These are phyloP conservation scores for Acanthosepion esculentum DNA, from an alignment of 2,888 invertebrate genomes.

Conservation along the genomic window DNA sequence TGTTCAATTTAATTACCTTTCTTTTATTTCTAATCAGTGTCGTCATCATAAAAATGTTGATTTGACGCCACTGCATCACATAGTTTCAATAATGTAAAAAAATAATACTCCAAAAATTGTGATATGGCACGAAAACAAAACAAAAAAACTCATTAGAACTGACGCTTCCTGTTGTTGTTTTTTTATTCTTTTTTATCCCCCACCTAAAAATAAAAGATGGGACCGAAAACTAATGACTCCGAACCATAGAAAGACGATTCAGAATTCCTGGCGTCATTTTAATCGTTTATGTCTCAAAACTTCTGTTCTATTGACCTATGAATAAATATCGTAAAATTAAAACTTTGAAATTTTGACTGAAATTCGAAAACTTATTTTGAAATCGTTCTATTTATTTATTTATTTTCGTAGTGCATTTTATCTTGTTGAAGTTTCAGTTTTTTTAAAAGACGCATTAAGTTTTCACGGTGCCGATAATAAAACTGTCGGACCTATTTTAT, in stretches of 20 bases:
- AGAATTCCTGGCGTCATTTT: neutral
- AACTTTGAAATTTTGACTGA: neutral
- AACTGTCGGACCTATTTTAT: neutral
- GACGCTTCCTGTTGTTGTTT: too few species aligned
- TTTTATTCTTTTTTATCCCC: too few species aligned
- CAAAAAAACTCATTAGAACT: too few species aligned
- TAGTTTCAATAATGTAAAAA: too few species aligned
- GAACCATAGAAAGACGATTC: neutral
- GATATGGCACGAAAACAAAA: too few species aligned
- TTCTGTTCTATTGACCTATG: neutral
- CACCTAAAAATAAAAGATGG: too few species aligned
- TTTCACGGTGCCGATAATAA: neutral
- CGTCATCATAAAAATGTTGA: too few species aligned
- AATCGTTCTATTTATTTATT: neutral
- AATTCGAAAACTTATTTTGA: neutral
- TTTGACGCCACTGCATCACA: too few species aligned
- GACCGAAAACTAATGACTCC: neutral
- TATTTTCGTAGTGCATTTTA: neutral
- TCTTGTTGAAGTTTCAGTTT: neutral
- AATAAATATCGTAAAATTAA: neutral
- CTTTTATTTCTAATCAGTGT: too few species aligned
- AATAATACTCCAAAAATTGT: too few species aligned
- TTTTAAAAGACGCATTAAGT: neutral
- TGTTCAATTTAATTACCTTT: too few species aligned
- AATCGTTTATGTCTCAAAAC: neutral